Percentiles rank a stretch among this genome's conserved stretches.
Conservation (phyloP, 2,113 vertebrate genomes). For the Urocolius indicus region DNA sequence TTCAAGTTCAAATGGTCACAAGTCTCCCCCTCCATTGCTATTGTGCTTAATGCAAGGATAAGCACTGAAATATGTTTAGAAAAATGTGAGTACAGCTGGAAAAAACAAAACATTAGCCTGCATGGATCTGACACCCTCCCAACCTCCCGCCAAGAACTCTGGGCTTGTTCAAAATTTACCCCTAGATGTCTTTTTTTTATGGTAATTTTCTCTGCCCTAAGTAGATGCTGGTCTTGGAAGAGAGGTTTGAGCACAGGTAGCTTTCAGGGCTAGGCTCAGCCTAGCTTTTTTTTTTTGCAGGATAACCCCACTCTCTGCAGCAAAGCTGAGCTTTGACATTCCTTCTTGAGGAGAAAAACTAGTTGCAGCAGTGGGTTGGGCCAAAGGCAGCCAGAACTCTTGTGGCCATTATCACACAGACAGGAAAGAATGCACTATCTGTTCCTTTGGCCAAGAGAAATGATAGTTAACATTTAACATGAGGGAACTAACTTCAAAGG, state of each 20-base stretch:
- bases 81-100: slow-evolving; percentile 12
- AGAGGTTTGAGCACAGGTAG: fast-evolving
- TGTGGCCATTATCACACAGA: slow-evolving; percentile 65
- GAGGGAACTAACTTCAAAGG: slow-evolving; percentile 76
- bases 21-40: slow-evolving; percentile 26
- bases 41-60: slow-evolving; percentile 29
- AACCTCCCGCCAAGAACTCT: neutral
- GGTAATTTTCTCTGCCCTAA: neutral
- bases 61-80: slow-evolving; percentile 18
- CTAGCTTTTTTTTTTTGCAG: neutral
- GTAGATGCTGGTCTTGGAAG: neutral
- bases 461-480: slow-evolving; percentile 74
- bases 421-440: slow-evolving; percentile 69
- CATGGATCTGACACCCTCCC: neutral
- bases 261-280: neutral
- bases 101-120: neutral
- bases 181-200: neutral
- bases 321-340: neutral
- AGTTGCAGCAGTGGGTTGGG: slow-evolving; percentile 28
- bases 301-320: neutral
- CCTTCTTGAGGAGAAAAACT: neutral
- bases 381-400: slow-evolving; percentile 27
- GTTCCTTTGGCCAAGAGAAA: slow-evolving; percentile 69
- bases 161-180: neutral
- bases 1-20: slow-evolving; percentile 85